Conservation (phyloP, 2,797 vertebrate species). For the Psittacula derbiana region DNA sequence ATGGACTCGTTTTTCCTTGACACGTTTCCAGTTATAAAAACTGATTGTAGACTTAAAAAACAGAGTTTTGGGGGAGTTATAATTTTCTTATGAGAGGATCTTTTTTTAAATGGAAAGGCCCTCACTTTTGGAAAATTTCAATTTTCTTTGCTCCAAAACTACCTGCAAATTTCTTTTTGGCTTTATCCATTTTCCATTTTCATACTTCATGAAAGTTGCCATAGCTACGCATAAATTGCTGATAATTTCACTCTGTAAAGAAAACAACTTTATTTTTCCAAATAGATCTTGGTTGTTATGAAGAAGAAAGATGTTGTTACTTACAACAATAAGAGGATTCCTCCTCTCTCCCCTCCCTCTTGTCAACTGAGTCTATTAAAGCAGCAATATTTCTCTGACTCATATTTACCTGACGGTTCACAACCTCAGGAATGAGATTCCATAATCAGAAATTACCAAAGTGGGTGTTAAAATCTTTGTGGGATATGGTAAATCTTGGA, state of each 20-base stretch:
- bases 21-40: background rate
- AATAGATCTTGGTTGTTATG: background rate
- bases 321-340: background rate
- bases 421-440: background rate
- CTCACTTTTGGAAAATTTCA: background rate
- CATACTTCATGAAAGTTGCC: background rate
- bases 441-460: background rate
- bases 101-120: background rate
- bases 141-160: conserved; percentile 5
- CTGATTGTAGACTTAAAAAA: background rate
- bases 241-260: background rate
- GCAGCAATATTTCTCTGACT: background rate
- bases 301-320: background rate
- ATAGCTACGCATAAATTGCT: conserved; percentile 7
- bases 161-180: background rate
- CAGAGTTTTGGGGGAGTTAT: background rate
- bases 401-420: background rate
- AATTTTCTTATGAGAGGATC: background rate
- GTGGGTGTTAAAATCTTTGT: background rate
- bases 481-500: background rate
- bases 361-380: background rate
- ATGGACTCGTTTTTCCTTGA: background rate
- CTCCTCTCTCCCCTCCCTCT: background rate
- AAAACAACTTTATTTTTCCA: background rate
- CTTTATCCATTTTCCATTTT: conserved; percentile 1